These are phyloP conservation scores for Pseudomyrmex dendroicus DNA, from an alignment of 1,140 invertebrate species.

Conservation along the genomic window DNA sequence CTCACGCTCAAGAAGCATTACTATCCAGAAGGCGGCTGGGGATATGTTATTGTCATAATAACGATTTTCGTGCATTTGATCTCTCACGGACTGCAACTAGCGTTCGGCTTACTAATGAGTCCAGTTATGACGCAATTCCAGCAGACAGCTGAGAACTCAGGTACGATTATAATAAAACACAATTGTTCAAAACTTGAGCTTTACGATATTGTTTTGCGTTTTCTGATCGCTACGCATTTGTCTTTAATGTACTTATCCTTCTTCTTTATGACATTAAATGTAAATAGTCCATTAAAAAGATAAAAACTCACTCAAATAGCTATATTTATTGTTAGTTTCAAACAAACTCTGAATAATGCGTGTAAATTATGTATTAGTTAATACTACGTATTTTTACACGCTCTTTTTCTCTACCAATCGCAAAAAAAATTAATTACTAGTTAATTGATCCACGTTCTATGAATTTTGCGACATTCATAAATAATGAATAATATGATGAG, in stretches of 20 bases:
- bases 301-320: not conserved
- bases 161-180: conserved; percentile 52
- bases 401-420: not conserved
- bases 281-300: not conserved
- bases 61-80: conserved; percentile 88
- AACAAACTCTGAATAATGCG: not conserved
- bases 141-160: conserved; percentile 58
- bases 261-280: conserved; percentile 7
- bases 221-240: not conserved
- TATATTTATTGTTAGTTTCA: not conserved
- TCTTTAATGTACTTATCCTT: not conserved
- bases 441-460: not conserved
- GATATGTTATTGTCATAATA: conserved; percentile 89
- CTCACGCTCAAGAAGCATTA: conserved; percentile 87
- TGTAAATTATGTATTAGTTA: conserved; percentile 27
- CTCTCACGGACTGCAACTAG: conserved; percentile 88
- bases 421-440: conserved; percentile 7
- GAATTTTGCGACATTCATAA: conserved; percentile 12
- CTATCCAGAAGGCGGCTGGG: conserved; percentile 93
- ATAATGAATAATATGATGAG: conserved; percentile 26
- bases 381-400: not conserved
- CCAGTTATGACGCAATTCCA: conserved; percentile 76
- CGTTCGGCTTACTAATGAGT: conserved; percentile 83
- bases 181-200: not conserved
- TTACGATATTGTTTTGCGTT: not conserved